Evolutionary conservation across 2,888 invertebrate species (phyloP), one percentile per base, ranked within the genome.

Genomic region (Oxyscelio sp.): DNA sequence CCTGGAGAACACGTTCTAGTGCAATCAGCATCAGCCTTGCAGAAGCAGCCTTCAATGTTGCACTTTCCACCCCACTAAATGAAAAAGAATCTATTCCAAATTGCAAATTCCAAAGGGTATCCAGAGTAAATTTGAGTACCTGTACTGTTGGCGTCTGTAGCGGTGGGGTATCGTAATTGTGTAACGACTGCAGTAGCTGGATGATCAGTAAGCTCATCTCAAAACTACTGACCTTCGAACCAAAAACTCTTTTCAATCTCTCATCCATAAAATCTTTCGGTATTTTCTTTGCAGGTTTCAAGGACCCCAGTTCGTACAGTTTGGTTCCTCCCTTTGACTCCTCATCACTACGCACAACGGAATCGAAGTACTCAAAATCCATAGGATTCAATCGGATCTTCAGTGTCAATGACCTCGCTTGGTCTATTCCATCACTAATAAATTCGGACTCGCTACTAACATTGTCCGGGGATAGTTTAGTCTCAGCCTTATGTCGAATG

Each of bases 321-420:
- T 94, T 92, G 1, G 94, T 94, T 61, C 93, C 94, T 70, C 94
- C 92, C 8, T 95, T 94, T 0, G 94, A 11, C 92, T 95, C 95
- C 80, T 95, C 95, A 68, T 95, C 95, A 87, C 95, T 95, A 6
- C 94, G 87, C 0, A 95, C 93, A 0, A 94, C 94, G 0, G 95
- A 95, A 59, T 95, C 95, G 90, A 96, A 96, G 90, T 96, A 96
- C 78, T 95, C 95, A 90, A 96, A 96, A 90, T 96, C 95, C 93
- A 96, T 96, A 58, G 95, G 95, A 34, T 95, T 95, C n/a, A 95
- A 88, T 79, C 95, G 94, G 74, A 96, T 95, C 90, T 95, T 95
- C 58, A 96, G 92, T 5, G 95, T 94, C 71, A 95, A 93, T 0
- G 96, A 95, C 19, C 95, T 95, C 54, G 95, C 95, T 19, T 95